Percentiles rank a stretch among this genome's conserved stretches.
These are phyloP conservation scores for Agelastica alni DNA, from an alignment of 2,888 invertebrate genomes.

Conservation along the genomic window DNA sequence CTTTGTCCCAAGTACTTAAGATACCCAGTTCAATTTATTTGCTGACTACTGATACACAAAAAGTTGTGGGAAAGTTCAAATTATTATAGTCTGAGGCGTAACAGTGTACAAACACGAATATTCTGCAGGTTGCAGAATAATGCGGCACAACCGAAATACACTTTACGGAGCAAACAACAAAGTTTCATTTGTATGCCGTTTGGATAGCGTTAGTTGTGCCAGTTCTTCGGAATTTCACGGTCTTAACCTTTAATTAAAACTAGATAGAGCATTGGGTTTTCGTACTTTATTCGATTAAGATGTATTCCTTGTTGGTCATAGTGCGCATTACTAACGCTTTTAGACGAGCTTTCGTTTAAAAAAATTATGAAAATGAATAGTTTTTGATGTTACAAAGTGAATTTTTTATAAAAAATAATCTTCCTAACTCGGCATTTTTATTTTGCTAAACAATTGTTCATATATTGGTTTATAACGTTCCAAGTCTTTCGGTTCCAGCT, in stretches of 20 bases:
- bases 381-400: no score
- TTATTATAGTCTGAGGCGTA: not conserved
- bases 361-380: no score
- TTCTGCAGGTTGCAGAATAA: constrained; percentile 10
- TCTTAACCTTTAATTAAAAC: constrained; percentile 22
- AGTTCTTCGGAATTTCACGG: constrained; percentile 16
- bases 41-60: not conserved
- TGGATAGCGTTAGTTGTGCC: constrained; percentile 7
- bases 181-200: constrained; percentile 16
- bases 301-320: no score
- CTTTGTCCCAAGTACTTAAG: not conserved
- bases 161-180: constrained; percentile 2
- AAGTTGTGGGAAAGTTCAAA: not conserved
- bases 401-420: no score
- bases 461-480: no score
- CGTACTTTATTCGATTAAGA: constrained; percentile 9
- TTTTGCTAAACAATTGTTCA: no score
- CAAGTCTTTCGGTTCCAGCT: no score
- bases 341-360: no score
- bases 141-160: constrained; percentile 2
- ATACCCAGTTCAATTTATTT: not conserved
- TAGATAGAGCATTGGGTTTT: constrained; percentile 9
- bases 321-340: no score
- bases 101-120: constrained; percentile 7
- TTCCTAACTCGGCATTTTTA: no score